These are phyloP conservation scores for Trogon surrucura DNA, from an alignment of 2,113 vertebrate species.

Conservation along the genomic window DNA sequence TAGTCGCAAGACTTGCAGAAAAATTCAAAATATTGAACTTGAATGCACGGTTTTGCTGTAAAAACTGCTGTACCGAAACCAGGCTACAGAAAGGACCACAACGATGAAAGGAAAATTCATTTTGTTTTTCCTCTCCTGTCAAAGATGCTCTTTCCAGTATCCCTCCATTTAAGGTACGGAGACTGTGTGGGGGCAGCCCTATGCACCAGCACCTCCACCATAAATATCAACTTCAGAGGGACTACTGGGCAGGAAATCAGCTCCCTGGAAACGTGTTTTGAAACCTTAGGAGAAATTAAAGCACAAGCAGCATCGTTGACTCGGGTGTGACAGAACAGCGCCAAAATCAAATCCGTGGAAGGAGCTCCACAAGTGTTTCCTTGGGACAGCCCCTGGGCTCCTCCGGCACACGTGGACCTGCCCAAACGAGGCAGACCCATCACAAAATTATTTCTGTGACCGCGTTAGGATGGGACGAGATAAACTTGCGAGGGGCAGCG, in stretches of 20 bases:
- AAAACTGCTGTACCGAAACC: not conserved
- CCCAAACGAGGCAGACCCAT: rapidly evolving
- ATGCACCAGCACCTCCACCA: not conserved
- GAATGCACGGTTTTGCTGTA: not conserved
- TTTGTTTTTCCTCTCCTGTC: not conserved
- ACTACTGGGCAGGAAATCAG: not conserved
- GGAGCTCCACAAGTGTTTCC: not conserved
- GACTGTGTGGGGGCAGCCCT: not conserved
- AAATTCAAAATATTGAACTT: not conserved
- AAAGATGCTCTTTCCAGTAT: not conserved
- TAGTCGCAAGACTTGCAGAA: not conserved
- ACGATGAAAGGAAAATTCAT: not conserved
- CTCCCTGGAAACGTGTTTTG: not conserved
- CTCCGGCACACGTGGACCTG: not conserved
- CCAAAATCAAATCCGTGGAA: not conserved
- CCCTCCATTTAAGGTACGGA: not conserved
- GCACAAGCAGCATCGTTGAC: rapidly evolving
- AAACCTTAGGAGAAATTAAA: not conserved
- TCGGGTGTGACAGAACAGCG: rapidly evolving
- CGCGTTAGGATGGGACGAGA: not conserved
- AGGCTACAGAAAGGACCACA: not conserved
- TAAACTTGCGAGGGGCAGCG: not conserved
- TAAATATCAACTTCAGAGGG: not conserved
- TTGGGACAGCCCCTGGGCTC: not conserved
- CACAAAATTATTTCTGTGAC: not conserved